These are phyloP conservation scores for Platycheirus albimanus DNA, from an alignment of 2,888 invertebrate genomes.

Conservation along the genomic window DNA sequence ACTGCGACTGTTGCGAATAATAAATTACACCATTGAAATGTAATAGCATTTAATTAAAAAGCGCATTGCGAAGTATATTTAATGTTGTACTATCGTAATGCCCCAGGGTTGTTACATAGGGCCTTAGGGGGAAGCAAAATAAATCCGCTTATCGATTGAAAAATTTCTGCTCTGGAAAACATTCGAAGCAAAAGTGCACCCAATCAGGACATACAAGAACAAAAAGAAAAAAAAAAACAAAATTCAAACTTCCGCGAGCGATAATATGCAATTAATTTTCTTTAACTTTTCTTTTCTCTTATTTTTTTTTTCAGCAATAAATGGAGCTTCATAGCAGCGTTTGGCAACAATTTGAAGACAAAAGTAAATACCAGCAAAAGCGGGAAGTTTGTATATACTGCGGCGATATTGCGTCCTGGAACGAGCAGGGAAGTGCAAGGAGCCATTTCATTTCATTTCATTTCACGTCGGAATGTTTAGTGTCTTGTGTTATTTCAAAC, in stretches of 20 bases:
- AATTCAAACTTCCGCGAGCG: conserved; percentile 42
- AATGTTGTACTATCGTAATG: conserved; percentile 17
- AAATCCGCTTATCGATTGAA: conserved; percentile 61
- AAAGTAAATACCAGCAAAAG: neutral
- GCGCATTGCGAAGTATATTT: conserved; percentile 54
- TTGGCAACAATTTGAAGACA: neutral
- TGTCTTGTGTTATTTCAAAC: no score
- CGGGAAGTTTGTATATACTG: neutral
- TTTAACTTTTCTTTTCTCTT: conserved; percentile 46
- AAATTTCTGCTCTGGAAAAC: conserved; percentile 21
- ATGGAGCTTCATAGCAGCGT: neutral
- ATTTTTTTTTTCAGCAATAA: conserved; percentile 6
- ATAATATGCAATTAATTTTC: conserved; percentile 69
- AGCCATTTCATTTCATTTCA: neutral
- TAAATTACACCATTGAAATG: conserved; percentile 60
- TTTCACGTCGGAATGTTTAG: no score
- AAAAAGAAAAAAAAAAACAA: conserved; percentile 19
- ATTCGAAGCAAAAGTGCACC: neutral
- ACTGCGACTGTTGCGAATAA: conserved; percentile 49
- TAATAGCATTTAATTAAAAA: conserved; percentile 71
- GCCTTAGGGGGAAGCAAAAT: conserved; percentile 39
- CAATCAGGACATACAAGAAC: conserved; percentile 37
- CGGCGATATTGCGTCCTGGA: neutral
- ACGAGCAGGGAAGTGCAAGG: neutral
- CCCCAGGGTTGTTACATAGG: neutral